Conservation (phyloP, 2,888 invertebrate species). For the Lasioglossum calceatum region DNA sequence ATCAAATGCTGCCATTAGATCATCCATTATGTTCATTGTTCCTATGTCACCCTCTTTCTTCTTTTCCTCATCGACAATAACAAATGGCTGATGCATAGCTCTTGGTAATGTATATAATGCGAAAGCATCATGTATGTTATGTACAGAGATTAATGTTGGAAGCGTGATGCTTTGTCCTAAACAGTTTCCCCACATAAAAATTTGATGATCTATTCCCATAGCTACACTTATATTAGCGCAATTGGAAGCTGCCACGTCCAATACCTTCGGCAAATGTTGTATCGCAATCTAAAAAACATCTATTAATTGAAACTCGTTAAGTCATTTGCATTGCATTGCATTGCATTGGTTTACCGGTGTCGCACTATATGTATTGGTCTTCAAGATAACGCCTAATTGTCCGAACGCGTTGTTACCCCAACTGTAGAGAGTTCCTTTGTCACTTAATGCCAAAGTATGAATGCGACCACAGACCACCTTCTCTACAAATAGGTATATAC, state of each 20-base stretch:
- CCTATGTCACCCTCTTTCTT: conserved; percentile 66
- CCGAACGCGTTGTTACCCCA: conserved; percentile 88
- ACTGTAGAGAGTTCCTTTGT: conserved; percentile 87
- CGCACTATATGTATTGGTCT: conserved; percentile 85
- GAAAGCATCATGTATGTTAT: conserved; percentile 86
- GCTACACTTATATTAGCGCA: conserved; percentile 87
- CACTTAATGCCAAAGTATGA: conserved; percentile 87
- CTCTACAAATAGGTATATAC: conserved; percentile 67
- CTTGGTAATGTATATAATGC: conserved; percentile 87
- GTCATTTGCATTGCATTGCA: not conserved
- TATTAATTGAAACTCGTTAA: not conserved
- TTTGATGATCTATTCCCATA: conserved; percentile 86
- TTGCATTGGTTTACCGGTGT: conserved; percentile 77
- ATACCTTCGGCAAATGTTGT: conserved; percentile 84
- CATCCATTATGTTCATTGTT: conserved; percentile 79
- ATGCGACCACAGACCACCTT: conserved; percentile 87
- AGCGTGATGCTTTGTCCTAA: conserved; percentile 82
- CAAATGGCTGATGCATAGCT: conserved; percentile 85
- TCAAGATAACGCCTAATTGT: conserved; percentile 86
- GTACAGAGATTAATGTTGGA: conserved; percentile 86
- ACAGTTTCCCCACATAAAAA: conserved; percentile 88
- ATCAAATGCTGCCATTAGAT: conserved; percentile 86
- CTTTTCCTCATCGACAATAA: conserved; percentile 79
- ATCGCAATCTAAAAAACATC: conserved; percentile 38
- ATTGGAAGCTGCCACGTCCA: conserved; percentile 87